Evolutionary conservation across 92 coral and sea anemone genomes (phyloP), one percentile per base, ranked within the genome.

Genomic region (Zoanthus sociatus): DNA sequence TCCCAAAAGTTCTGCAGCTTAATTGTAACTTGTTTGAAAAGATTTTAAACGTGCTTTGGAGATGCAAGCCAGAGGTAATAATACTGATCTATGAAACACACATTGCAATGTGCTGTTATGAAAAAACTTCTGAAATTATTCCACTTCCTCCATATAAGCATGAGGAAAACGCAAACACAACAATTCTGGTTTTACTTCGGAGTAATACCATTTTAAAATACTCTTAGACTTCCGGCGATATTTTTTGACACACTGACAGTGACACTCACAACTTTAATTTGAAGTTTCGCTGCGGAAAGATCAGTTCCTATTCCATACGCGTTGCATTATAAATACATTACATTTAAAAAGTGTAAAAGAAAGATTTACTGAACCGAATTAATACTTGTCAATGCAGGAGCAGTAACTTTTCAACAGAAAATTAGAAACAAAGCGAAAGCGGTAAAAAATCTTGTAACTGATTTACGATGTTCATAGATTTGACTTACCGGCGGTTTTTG

Each of bases 401-500:
- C 6, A 58, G 17, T 7, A 58, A 58, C 6, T 5, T 58, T 15
- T 58, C 42, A 37, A 37, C 42, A 37, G 42, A 37, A 17, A 31
- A 20, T 18, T 1, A n/a, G 9, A 63, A 18, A 63, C 30, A 63
- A n/a, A 63, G 30, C 10, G 10, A 63, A 63, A 0, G 69, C 9
- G 21, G 7, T 63, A 1, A 63, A 20, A 17, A 26, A 32, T 45
- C 47, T n/a, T 75, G n/a, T 48, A 17, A 8, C 47, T 60, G 9
- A 20, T 50, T 50, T 69, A 12, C 12, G 14, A 5, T 12, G 16
- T 5, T 6, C 48, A 47, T 53, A 9, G 18, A 18, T 7, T 17
- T 58, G 26, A 18, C 85, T 68, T 44, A 81, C 85, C 85, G 75
- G 85, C 70, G 42, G 73, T 14, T 81, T 81, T 66, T 81, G 47